These are phyloP conservation scores for Nipponacmea schrenckii DNA, from an alignment of 2,888 invertebrate genomes.

Conservation along the genomic window DNA sequence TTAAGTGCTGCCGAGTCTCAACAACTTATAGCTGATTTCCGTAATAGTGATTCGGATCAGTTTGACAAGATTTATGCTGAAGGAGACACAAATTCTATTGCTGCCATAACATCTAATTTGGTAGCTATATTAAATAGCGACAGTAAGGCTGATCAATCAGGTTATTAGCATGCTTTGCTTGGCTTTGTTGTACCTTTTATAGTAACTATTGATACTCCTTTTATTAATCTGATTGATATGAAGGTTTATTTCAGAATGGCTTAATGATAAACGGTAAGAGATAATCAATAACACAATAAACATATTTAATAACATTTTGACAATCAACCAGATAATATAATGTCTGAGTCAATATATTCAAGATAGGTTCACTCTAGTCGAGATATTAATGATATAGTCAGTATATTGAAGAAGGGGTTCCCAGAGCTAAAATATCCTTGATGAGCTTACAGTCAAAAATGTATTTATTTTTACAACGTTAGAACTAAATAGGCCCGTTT, in stretches of 20 bases:
- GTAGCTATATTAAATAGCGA: conserved; percentile 38
- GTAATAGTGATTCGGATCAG: conserved; percentile 18
- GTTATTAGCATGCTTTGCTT: conserved; percentile 35
- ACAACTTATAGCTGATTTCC: conserved; percentile 22
- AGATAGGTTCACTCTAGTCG: no score
- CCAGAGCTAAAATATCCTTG: no score
- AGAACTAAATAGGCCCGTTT: no score
- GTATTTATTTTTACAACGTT: no score
- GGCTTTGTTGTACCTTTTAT: conserved; percentile 19
- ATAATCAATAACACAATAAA: no score
- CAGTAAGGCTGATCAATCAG: conserved; percentile 38
- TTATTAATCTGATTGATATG: neutral
- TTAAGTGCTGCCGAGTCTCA: conserved; percentile 18
- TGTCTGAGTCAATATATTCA: no score
- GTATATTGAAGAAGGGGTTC: no score
- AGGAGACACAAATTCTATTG: conserved; percentile 34
- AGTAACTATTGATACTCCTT: conserved; percentile 3
- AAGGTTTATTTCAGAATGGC: neutral
- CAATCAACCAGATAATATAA: no score
- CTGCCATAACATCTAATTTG: conserved; percentile 26
- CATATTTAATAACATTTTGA: no score
- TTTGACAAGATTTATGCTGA: conserved; percentile 32
- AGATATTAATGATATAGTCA: no score
- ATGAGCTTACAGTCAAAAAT: no score
- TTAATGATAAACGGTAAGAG: no score